A percentile compares a stretch with the other conserved stretches of the same genome.
These are phyloP conservation scores for Machimus atricapillus DNA, from an alignment of 2,888 invertebrate species.

Conservation along the genomic window DNA sequence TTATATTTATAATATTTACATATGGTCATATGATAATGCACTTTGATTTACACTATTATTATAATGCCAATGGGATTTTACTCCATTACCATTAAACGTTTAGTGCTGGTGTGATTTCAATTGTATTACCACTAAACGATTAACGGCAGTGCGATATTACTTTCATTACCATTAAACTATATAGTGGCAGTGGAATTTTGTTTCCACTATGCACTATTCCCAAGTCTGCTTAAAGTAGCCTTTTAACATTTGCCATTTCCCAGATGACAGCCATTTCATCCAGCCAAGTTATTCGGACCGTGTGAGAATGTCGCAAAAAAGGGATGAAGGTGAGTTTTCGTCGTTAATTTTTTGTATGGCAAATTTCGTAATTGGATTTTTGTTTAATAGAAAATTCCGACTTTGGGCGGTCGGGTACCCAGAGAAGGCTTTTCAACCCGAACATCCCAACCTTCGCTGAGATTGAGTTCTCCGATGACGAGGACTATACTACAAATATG, in stretches of 20 bases:
- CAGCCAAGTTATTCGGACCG: not conserved
- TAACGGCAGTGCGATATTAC: too few relatives aligned
- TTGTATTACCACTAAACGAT: too few relatives aligned
- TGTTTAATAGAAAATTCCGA: not conserved
- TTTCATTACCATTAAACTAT: too few relatives aligned
- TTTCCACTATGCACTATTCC: too few relatives aligned
- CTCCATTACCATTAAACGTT: too few relatives aligned
- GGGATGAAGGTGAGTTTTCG: not conserved
- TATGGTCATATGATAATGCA: too few relatives aligned
- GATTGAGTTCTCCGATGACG: not conserved
- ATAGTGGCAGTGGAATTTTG: too few relatives aligned
- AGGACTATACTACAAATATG: not conserved
- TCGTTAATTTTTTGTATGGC: not conserved
- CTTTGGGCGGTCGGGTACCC: not conserved
- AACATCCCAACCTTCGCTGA: not conserved
- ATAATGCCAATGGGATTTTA: too few relatives aligned
- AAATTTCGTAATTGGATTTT: not conserved
- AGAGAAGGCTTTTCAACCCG: not conserved
- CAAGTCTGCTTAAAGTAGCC: too few relatives aligned
- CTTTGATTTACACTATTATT: too few relatives aligned
- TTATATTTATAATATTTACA: too few relatives aligned
- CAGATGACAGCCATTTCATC: constrained; percentile 9
- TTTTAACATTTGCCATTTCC: not conserved
- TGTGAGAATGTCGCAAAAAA: not conserved
- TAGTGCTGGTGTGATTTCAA: too few relatives aligned